Evolutionary conservation across 1,140 invertebrate species (phyloP).

Genomic region (Aleiodes sp.): DNA sequence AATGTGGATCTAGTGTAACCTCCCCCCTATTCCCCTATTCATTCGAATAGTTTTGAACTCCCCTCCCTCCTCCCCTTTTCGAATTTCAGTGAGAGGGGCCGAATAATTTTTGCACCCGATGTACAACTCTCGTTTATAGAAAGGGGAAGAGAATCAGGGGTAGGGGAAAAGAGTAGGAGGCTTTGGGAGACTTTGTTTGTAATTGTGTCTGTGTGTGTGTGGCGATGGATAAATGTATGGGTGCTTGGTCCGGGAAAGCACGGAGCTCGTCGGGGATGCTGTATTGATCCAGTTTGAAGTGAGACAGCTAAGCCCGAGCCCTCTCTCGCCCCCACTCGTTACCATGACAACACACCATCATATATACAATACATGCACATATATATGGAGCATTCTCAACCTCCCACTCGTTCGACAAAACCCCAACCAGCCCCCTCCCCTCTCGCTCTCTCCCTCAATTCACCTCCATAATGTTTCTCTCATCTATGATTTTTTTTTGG

Average conservation of each 20-base stretch:
- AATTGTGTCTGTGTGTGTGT: too few relatives aligned
- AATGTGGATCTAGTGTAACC: neutral
- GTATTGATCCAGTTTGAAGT: conserved; percentile 61
- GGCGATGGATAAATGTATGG: conserved; percentile 39
- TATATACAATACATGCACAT: conserved; percentile 39
- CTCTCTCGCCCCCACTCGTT: conserved; percentile 65
- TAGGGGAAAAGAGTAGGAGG: conserved; percentile 26
- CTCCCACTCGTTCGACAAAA: conserved; percentile 10
- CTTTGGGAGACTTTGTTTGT: neutral
- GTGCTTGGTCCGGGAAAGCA: conserved; percentile 63
- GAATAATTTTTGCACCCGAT: conserved; percentile 54
- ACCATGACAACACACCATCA: conserved; percentile 67
- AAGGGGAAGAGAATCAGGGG: conserved; percentile 2
- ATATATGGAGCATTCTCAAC: conserved; percentile 31
- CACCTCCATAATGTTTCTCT: conserved; percentile 12
- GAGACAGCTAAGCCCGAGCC: conserved; percentile 62
- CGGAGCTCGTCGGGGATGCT: conserved; percentile 58
- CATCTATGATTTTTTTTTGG: conserved; percentile 1
- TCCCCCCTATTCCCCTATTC: neutral
- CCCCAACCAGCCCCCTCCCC: neutral
- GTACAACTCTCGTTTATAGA: conserved; percentile 31
- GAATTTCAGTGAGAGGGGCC: conserved; percentile 38
- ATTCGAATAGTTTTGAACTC: too few relatives aligned
- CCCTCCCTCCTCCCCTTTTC: conserved; percentile 17
- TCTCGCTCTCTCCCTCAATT: neutral